Conservation (phyloP, 2,113 vertebrate genomes). For the Haplotaxodon microlepis region DNA sequence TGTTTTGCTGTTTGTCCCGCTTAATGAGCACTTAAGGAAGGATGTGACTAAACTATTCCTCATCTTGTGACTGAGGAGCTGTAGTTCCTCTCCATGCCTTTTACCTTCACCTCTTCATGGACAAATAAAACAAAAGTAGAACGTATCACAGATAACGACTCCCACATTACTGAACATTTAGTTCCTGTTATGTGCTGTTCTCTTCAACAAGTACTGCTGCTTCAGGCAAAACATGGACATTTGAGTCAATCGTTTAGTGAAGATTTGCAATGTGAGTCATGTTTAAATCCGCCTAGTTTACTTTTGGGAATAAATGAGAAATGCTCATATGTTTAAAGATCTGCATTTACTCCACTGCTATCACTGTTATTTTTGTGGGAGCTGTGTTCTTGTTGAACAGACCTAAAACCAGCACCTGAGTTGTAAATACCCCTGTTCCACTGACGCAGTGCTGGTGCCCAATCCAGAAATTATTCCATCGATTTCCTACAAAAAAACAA, state of each 20-base stretch:
- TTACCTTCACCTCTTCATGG: background rate
- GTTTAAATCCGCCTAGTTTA: background rate
- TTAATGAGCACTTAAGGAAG: background rate
- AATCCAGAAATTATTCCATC: background rate
- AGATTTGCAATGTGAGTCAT: background rate
- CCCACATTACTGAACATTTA: background rate
- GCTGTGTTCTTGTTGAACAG: background rate
- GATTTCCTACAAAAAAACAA: fast-evolving
- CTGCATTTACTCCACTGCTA: background rate
- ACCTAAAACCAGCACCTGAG: background rate
- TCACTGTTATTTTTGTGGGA: background rate
- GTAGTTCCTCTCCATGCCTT: background rate
- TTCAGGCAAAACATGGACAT: background rate
- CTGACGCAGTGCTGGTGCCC: background rate
- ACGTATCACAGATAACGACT: background rate
- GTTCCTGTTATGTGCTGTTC: background rate
- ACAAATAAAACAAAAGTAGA: background rate
- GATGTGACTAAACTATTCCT: background rate
- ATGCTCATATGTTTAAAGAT: background rate
- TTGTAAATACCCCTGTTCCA: background rate
- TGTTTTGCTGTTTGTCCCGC: background rate
- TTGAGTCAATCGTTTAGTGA: background rate
- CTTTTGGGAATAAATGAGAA: background rate
- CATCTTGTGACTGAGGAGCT: background rate
- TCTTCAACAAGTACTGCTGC: background rate